Conservation (phyloP, 2,888 invertebrate genomes). For the Cerastoderma edule region DNA sequence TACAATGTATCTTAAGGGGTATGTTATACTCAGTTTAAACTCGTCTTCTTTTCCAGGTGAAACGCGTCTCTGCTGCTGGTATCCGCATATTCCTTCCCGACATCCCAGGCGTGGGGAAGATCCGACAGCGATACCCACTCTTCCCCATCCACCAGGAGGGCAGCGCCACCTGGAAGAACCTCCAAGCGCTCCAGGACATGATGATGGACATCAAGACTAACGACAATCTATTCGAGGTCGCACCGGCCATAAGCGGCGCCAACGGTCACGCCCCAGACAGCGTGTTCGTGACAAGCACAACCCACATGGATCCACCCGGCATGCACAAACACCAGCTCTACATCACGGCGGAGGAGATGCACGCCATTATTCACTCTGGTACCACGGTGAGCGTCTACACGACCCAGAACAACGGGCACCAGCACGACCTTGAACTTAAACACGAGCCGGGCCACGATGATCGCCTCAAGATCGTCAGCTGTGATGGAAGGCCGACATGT, state of each 20-base stretch:
- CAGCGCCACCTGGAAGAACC: conserved; percentile 68
- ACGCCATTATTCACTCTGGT: conserved; percentile 26
- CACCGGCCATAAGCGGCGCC: conserved; percentile 37
- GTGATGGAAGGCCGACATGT: conserved; percentile 56
- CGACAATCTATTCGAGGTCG: conserved; percentile 41
- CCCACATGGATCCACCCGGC: conserved; percentile 55
- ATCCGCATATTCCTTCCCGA: conserved; percentile 61
- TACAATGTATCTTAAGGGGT: no score
- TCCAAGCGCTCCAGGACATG: conserved; percentile 64
- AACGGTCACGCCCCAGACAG: conserved; percentile 33
- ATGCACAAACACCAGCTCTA: conserved; percentile 64
- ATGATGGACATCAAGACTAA: conserved; percentile 57
- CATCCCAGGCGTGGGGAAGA: conserved; percentile 69
- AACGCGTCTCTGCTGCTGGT: conserved; percentile 62
- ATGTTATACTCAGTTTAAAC: no score
- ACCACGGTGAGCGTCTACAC: conserved; percentile 54
- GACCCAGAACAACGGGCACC: conserved; percentile 60
- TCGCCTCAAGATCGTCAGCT: conserved; percentile 30
- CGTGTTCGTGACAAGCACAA: conserved; percentile 48
- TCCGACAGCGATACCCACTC: conserved; percentile 73
- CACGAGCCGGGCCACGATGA: conserved; percentile 28
- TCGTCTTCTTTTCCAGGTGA: conserved; percentile 31
- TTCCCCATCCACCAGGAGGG: conserved; percentile 72
- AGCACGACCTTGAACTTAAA: conserved; percentile 60
- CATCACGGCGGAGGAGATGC: conserved; percentile 52